phyloP scores from a whole-genome alignment of 2,113 vertebrate species.

The Campylorhamphus procurvoides region DNA sequence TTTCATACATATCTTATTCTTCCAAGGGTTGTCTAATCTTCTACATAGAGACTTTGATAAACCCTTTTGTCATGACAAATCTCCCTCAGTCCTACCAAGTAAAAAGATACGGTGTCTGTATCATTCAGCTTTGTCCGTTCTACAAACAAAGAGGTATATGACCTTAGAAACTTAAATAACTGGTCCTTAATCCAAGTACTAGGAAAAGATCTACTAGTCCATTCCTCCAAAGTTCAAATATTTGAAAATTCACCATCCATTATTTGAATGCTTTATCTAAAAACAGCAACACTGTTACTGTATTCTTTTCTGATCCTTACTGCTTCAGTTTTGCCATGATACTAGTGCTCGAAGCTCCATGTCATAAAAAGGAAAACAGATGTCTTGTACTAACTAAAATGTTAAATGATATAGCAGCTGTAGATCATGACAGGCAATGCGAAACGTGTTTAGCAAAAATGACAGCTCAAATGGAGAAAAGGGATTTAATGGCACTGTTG shows the following conservation, averaged over 20 bases:
- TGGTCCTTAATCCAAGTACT: neutral
- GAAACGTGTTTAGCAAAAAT: neutral
- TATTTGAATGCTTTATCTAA: neutral
- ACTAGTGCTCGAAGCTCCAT: neutral
- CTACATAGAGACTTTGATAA: neutral
- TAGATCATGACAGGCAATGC: neutral
- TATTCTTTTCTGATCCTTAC: neutral
- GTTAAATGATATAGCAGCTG: neutral
- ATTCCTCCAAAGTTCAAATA: neutral
- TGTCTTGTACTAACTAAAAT: neutral
- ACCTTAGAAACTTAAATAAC: neutral
- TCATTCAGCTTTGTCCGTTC: neutral
- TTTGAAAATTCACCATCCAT: neutral
- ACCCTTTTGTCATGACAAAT: neutral
- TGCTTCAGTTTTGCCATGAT: neutral
- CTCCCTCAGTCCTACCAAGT: neutral
- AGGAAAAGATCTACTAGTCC: neutral
- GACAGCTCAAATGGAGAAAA: neutral
- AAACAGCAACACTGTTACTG: neutral
- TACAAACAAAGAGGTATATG: neutral
- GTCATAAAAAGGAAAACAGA: neutral
- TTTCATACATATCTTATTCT: neutral
- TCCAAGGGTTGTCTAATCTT: neutral
- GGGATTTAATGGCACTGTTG: neutral
- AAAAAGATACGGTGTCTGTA: rapidly evolving